Evolutionary conservation across 2,797 vertebrate species (phyloP), one percentile per base, ranked within the genome.

Genomic region (Darevskia mixta): DNA sequence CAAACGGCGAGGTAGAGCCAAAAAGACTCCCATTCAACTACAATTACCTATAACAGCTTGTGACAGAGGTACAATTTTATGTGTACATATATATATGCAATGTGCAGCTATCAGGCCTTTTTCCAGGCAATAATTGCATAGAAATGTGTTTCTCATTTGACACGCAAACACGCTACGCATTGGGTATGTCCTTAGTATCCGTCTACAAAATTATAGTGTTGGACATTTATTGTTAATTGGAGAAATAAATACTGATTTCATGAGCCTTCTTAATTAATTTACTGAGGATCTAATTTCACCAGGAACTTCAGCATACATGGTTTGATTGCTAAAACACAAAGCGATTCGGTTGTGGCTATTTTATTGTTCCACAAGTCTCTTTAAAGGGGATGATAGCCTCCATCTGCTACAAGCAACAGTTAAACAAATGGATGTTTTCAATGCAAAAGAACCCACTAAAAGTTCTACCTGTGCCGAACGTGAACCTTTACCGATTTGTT

Each of bases 231-330:
- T 55, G n/a, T 86, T 77, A 87, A 82, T 82, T 90, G 58, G 45
- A 83, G 83, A 89, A 89, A 82, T 91, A 90, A 89, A 82, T 81
- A 91, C 29, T 15, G 11, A 79, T 91, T 91, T 89, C 81, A 87
- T 87, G 79, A 89, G 73, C 43, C 78, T 79, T 82, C 87, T 91
- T 69, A 87, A 75, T 83, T 85, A 88, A 71, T 29, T 67, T 90
- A 85, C 55, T 75, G 23, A 38, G 35, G 86, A 61, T 80, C 35
- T 45, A 67, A 32, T 87, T 86, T 87, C 86, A 75, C 29, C 61
- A 13, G 29, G 27, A 80, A 1, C 88, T 83, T 75, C 75, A 81
- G 81, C 32, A 66, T 25, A 86, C 25, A 8, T 8, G 32, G 66
- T 88, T 89, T 88, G 13, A 86, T 85, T 89, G 78, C 67, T 29